These are phyloP conservation scores for Octomys mimax DNA, from an alignment of 2,797 vertebrate species.

Conservation along the genomic window DNA sequence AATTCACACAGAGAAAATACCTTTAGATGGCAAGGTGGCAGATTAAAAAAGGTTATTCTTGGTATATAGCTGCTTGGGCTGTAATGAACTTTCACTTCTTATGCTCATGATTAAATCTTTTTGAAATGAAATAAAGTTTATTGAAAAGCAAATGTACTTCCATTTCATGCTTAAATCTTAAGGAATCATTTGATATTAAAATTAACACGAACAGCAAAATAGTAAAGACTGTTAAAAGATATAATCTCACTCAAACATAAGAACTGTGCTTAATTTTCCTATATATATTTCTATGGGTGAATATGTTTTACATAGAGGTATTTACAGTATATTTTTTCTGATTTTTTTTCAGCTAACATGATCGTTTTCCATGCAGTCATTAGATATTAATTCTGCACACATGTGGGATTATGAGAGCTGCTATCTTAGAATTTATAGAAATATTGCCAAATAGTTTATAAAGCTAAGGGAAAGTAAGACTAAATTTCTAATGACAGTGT, in stretches of 20 bases:
- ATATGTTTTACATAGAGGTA: neutral
- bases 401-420: constrained; percentile 31
- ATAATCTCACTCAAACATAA: constrained; percentile 13
- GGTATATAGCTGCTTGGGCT: neutral
- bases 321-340: neutral
- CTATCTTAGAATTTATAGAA: constrained; percentile 57
- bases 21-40: neutral
- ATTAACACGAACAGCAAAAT: constrained; percentile 13
- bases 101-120: neutral
- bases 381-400: constrained; percentile 58
- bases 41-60: constrained; percentile 11
- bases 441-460: constrained; percentile 38
- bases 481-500: neutral
- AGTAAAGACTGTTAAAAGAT: constrained; percentile 22
- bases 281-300: neutral
- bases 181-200: constrained; percentile 14
- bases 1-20: constrained; percentile 36
- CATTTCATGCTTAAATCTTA: neutral
- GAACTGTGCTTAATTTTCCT: constrained; percentile 23
- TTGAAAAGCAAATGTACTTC: neutral
- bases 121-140: neutral
- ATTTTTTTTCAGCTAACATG: neutral
- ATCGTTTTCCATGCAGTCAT: constrained; percentile 38
- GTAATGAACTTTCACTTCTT: neutral
- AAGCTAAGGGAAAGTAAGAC: neutral